These are phyloP conservation scores for Philopotamus ludificatus DNA, from an alignment of 1,140 invertebrate genomes.

Conservation along the genomic window DNA sequence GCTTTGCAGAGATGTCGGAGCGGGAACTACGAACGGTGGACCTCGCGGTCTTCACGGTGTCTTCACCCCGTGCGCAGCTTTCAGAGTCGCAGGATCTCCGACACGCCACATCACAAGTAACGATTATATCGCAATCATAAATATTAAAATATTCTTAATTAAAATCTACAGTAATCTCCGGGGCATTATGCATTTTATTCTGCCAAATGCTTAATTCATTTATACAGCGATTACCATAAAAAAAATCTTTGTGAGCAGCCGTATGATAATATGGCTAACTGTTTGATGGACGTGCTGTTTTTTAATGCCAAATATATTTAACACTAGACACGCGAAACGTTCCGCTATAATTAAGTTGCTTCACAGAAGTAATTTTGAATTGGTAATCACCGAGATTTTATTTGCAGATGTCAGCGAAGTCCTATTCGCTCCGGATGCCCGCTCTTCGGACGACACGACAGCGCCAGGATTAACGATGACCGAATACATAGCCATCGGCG, in stretches of 20 bases:
- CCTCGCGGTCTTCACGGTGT: conserved; percentile 51
- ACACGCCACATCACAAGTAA: conserved; percentile 66
- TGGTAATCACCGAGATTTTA: conserved; percentile 34
- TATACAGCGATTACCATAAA: no score
- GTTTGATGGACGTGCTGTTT: not conserved
- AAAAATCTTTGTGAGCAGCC: no score
- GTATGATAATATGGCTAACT: no score
- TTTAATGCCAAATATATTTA: not conserved
- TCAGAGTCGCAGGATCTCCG: conserved; percentile 78
- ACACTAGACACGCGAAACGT: no score
- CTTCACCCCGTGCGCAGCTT: conserved; percentile 82
- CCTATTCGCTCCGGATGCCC: conserved; percentile 67
- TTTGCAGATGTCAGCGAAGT: conserved; percentile 75
- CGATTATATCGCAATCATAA: conserved; percentile 39
- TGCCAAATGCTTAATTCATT: no score
- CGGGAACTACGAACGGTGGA: conserved; percentile 1
- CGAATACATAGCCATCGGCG: conserved; percentile 79
- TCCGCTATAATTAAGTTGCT: no score
- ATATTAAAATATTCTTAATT: conserved; percentile 1
- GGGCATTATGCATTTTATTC: no score
- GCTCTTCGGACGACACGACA: conserved; percentile 52
- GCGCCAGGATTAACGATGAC: conserved; percentile 59
- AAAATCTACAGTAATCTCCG: not conserved
- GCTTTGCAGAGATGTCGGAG: conserved; percentile 70
- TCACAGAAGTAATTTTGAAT: conserved; percentile 72